Conservation (phyloP, 2,797 vertebrate genomes). For the Chloroceryle inda region DNA sequence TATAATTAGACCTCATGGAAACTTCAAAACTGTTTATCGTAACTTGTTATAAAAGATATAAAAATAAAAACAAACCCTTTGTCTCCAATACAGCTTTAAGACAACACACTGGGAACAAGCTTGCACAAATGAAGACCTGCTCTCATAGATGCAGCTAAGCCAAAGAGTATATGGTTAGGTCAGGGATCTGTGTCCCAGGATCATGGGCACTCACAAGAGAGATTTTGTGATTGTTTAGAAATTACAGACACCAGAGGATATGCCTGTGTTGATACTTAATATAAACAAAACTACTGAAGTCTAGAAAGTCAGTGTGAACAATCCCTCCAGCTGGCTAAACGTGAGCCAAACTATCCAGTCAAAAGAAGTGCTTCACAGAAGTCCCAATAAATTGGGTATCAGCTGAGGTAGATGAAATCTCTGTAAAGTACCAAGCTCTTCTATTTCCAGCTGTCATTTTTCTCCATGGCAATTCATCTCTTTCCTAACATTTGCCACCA, state of each 20-base stretch:
- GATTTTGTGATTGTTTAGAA: neutral
- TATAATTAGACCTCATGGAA: slow-evolving; percentile 42
- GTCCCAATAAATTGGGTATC: neutral
- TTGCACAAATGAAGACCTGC: neutral
- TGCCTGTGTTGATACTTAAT: neutral
- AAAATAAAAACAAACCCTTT: neutral
- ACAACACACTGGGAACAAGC: neutral
- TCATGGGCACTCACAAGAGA: neutral
- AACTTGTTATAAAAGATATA: neutral
- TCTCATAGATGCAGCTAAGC: neutral
- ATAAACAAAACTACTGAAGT: neutral
- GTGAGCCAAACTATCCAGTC: neutral
- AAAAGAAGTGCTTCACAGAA: neutral
- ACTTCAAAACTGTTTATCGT: neutral
- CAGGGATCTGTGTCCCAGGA: neutral
- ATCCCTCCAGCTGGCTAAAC: neutral
- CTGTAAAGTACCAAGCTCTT: neutral
- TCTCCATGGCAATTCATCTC: neutral
- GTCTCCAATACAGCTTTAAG: neutral
- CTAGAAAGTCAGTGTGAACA: neutral
- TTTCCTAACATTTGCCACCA: neutral
- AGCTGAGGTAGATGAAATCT: neutral
- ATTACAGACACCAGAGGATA: neutral
- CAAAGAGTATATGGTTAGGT: neutral
- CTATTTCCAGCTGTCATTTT: neutral